Percentiles rank a stretch among this genome's conserved stretches.
Conservation (phyloP, 2,888 invertebrate species). For the Petrolisthes cinctipes region DNA sequence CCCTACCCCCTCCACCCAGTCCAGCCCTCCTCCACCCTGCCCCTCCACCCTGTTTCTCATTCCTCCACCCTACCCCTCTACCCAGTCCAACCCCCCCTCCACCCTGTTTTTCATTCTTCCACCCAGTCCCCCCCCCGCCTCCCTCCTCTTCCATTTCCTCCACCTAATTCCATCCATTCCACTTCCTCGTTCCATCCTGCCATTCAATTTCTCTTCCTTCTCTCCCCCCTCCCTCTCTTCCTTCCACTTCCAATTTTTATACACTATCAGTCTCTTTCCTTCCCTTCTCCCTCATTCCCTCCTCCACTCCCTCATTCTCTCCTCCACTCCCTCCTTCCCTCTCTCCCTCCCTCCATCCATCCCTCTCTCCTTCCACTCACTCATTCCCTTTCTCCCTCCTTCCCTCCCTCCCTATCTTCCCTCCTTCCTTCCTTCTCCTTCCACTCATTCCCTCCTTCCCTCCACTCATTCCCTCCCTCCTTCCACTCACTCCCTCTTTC, state of each 20-base stretch:
- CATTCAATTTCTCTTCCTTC: background rate
- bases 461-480: too few relatives aligned
- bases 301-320: background rate
- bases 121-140: background rate
- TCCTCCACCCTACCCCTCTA: background rate
- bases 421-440: background rate
- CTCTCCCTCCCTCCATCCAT: background rate
- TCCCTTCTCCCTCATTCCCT: background rate
- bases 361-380: background rate
- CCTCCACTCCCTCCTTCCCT: background rate
- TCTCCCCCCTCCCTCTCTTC: background rate
- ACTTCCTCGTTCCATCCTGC: background rate
- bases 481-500: background rate
- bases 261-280: background rate
- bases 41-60: background rate
- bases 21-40: background rate
- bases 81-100: background rate
- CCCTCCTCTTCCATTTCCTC: background rate
- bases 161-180: background rate
- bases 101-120: background rate
- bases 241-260: background rate
- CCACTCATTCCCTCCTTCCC: background rate
- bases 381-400: background rate
- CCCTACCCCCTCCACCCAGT: background rate
- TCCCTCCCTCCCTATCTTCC: background rate